Base-by-base conservation (phyloP, 2,888 invertebrate genomes). In the Cephus nigrinus region DNA sequence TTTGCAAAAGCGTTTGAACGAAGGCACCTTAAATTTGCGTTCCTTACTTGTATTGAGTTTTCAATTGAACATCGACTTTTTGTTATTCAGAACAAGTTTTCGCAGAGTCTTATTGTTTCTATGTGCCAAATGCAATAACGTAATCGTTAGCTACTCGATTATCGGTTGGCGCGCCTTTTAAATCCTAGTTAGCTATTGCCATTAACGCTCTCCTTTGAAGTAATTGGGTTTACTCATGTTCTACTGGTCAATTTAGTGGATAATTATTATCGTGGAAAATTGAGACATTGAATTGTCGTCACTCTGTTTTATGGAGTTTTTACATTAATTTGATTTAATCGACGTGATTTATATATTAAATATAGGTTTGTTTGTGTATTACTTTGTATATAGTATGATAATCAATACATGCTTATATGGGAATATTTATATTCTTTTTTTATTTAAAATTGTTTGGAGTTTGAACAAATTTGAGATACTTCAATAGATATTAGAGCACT, bases 1-100 rank as follows among this genome's bases (percentile, higher is more conserved):
- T 85, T 84, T 79, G 80, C 77, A 80, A 84, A 85, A 83, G 80
- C 79, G 76, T 82, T 83, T 81, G 76, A 80, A 84, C 76, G 73
- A 76, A 72, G n/a, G 15, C n/a, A 40, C 30, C 71, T 31, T 30
- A 71, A 71, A 33, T 11, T 31, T 3, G 31, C 31, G 55, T 55
- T 55, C 9, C 55, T 71, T 11, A 71, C 12, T 2, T 33, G 71
- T 12, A 33, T 71, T 33, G 71, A 71, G 71, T 33, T 31, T 71
- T 33, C 55, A 55, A 55, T 71, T 33, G 32, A 15, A 71, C 32
- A 3, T 71, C 5, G 31, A 71, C 12, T 71, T 15, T 33, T 23
- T 33, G 2, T 55, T 71, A 31, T 23, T 9, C 31, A 11, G 32
- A 33, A 33, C 33, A 33, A 32, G 71, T 33, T 33, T 31, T 1